A percentile compares a stretch with the other conserved stretches of the same genome.
Evolutionary conservation across 2,888 invertebrate genomes (phyloP).

Genomic region (Dasysyrphus albostriatus): DNA sequence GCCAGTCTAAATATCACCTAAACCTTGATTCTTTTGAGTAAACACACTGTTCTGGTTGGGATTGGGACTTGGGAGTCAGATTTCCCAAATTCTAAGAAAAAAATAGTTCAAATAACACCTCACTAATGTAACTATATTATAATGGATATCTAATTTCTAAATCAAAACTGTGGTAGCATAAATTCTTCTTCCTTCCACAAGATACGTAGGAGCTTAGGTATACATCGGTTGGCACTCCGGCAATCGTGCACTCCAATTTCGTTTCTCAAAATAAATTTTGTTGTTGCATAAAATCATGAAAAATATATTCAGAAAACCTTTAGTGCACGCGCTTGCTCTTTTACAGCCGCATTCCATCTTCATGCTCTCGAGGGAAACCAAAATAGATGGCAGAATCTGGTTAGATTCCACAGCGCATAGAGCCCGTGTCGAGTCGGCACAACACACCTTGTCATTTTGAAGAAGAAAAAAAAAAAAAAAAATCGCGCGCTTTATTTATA

Average conservation of each 20-base stretch:
- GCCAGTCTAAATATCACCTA: neutral
- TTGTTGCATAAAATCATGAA: conserved; percentile 47
- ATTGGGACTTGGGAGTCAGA: neutral
- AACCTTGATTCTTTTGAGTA: neutral
- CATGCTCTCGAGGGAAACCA: conserved; percentile 29
- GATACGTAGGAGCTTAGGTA: neutral
- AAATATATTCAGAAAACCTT: conserved; percentile 47
- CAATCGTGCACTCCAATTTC: conserved; percentile 51
- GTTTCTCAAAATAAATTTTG: conserved; percentile 21
- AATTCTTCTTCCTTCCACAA: neutral
- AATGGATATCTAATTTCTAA: conserved; percentile 3
- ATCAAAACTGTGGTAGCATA: conserved; percentile 9
- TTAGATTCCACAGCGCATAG: conserved; percentile 33
- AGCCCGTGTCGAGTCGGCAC: conserved; percentile 11
- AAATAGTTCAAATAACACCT: conserved; percentile 2
- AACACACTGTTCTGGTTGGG: neutral
- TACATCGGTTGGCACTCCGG: neutral
- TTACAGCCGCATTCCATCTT: conserved; percentile 70
- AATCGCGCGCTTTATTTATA: conserved; percentile 71
- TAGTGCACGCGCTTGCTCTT: conserved; percentile 55
- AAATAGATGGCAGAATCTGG: conserved; percentile 63
- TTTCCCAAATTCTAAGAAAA: conserved; percentile 5
- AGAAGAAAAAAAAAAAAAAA: conserved; percentile 22
- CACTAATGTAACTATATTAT: neutral
- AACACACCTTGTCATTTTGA: conserved; percentile 67